Conservation (phyloP, 2,113 vertebrate species). For the Strigops habroptila region DNA sequence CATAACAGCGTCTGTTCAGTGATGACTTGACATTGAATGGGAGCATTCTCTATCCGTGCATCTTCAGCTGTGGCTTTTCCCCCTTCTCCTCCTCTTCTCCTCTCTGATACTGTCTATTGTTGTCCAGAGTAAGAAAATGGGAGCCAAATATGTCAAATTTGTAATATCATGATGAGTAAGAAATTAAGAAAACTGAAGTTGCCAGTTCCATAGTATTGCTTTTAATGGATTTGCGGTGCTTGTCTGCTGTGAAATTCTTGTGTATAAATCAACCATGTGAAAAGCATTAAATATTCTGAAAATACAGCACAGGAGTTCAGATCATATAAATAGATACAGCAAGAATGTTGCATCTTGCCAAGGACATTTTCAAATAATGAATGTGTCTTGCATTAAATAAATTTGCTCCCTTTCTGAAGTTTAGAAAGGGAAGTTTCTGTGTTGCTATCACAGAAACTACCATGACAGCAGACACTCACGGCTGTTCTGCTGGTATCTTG, state of each 20-base stretch:
- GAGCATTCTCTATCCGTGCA: neutral
- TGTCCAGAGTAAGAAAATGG: neutral
- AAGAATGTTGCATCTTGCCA: neutral
- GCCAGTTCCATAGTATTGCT: neutral
- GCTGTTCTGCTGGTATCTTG: neutral
- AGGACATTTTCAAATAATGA: neutral
- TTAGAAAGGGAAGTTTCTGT: neutral
- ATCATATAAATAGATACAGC: neutral
- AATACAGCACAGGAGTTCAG: neutral
- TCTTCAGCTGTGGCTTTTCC: neutral
- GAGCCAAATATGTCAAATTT: neutral
- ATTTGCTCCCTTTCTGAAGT: neutral
- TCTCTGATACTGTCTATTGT: neutral
- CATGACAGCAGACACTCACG: neutral
- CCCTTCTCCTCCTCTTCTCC: neutral
- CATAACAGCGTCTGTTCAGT: neutral
- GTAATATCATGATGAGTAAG: neutral
- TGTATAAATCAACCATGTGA: neutral
- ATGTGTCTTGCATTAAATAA: conserved; percentile 4
- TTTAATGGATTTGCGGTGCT: conserved; percentile 25
- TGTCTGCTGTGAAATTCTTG: neutral
- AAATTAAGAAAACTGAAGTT: neutral
- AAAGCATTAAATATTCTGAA: conserved; percentile 25
- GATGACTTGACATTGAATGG: neutral
- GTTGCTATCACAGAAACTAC: neutral